Evolutionary conservation across 2,797 vertebrate species (phyloP).

Genomic region (Odontamblyopus lacepedii): DNA sequence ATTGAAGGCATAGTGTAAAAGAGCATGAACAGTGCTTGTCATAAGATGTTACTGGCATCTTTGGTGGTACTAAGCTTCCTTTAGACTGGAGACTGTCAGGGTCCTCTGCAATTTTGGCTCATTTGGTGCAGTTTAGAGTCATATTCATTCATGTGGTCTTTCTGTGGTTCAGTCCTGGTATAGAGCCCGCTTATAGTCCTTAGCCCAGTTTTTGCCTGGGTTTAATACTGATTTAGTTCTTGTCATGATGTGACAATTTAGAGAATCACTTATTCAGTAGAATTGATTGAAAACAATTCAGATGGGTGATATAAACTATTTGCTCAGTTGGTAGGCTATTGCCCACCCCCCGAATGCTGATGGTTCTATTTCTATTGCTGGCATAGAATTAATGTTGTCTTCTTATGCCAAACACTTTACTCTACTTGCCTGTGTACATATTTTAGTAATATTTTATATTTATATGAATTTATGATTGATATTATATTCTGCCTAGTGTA

Average conservation of each 20-base stretch:
- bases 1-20: neutral
- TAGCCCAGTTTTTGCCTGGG: neutral
- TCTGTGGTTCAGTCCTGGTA: neutral
- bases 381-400: too few relatives aligned
- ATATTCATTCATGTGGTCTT: neutral
- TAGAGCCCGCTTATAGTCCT: neutral
- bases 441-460: neutral
- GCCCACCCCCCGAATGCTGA: too few relatives aligned
- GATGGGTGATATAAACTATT: neutral
- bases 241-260: neutral
- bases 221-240: neutral
- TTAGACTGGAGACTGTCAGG: neutral
- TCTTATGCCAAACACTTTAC: too few relatives aligned
- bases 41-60: neutral
- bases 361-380: too few relatives aligned
- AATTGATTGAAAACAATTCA: neutral
- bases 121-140: neutral
- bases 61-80: neutral
- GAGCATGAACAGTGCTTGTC: neutral
- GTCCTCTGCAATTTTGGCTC: neutral
- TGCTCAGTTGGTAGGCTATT: too few relatives aligned
- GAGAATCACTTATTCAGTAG: neutral
- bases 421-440: neutral
- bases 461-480: neutral
- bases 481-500: neutral